Conservation (phyloP, 2,113 vertebrate species). For the Baryphthengus martii region DNA sequence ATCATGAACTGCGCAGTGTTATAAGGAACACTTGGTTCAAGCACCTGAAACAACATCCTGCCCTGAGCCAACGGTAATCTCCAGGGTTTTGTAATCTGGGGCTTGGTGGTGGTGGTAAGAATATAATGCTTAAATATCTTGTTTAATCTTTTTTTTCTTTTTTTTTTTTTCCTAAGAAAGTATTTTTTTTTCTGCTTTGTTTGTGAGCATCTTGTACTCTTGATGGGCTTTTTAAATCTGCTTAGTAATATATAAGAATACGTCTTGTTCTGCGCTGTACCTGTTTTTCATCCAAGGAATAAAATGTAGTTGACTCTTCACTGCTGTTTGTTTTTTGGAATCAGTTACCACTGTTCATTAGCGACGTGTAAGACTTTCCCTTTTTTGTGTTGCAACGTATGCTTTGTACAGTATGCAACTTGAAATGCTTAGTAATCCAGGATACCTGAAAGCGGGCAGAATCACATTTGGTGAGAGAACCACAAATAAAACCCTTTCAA, state of each 20-base stretch:
- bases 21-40: conserved; percentile 93
- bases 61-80: conserved; percentile 82
- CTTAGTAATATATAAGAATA: not conserved
- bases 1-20: conserved; percentile 84
- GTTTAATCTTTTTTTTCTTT: not conserved
- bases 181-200: not conserved
- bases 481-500: not conserved
- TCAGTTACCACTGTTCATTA: not conserved
- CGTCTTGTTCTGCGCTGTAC: not conserved
- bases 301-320: not conserved
- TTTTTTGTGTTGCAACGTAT: not conserved
- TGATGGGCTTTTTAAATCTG: not conserved
- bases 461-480: not conserved
- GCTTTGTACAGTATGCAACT: not conserved
- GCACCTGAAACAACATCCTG: conserved; percentile 80
- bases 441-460: not conserved
- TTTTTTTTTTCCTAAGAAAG: not conserved
- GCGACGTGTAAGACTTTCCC: not conserved
- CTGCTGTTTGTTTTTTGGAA: not conserved
- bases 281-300: not conserved
- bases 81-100: not conserved
- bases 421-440: not conserved
- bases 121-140: not conserved
- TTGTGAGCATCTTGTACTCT: not conserved
- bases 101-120: not conserved